These are phyloP conservation scores for Volucella inanis DNA, from an alignment of 2,888 invertebrate species.

Conservation along the genomic window DNA sequence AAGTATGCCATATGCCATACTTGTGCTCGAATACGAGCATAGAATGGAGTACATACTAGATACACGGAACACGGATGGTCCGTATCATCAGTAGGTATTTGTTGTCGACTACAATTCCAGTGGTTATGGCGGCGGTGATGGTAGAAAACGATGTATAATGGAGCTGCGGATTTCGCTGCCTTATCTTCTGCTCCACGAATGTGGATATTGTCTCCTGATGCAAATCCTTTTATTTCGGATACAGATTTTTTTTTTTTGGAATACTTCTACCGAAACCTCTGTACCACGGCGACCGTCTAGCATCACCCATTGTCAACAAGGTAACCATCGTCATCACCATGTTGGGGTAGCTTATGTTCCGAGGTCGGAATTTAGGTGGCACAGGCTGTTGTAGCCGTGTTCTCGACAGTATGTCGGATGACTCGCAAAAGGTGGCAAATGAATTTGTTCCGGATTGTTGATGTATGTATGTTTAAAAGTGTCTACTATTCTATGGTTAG, in stretches of 20 bases:
- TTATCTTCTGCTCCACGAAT: constrained; percentile 52
- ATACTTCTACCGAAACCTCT: neutral
- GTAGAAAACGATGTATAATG: constrained; percentile 34
- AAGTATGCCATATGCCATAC: too few relatives aligned
- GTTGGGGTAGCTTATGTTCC: constrained; percentile 23
- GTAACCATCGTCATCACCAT: constrained; percentile 22
- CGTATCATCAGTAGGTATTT: neutral
- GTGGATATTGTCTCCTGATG: constrained; percentile 69
- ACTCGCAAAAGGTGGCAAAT: constrained; percentile 65
- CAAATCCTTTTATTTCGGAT: constrained; percentile 72
- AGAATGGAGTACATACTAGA: constrained; percentile 48
- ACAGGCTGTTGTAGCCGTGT: constrained; percentile 57
- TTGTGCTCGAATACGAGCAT: constrained; percentile 16
- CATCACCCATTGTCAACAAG: constrained; percentile 6
- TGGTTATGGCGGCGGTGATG: neutral
- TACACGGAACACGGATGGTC: constrained; percentile 14
- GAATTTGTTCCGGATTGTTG: constrained; percentile 69
- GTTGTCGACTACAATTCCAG: too few relatives aligned
- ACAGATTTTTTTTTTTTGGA: constrained; percentile 25
- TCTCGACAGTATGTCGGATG: constrained; percentile 36
- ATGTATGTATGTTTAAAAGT: constrained; percentile 33
- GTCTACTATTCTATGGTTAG: constrained; percentile 61
- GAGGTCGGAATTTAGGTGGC: constrained; percentile 66
- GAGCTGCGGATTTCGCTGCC: constrained; percentile 52
- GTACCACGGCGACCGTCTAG: neutral